Percentiles rank a stretch among this genome's conserved stretches.
Conservation (phyloP, 2,888 invertebrate species). For the Parelbella ahira region DNA sequence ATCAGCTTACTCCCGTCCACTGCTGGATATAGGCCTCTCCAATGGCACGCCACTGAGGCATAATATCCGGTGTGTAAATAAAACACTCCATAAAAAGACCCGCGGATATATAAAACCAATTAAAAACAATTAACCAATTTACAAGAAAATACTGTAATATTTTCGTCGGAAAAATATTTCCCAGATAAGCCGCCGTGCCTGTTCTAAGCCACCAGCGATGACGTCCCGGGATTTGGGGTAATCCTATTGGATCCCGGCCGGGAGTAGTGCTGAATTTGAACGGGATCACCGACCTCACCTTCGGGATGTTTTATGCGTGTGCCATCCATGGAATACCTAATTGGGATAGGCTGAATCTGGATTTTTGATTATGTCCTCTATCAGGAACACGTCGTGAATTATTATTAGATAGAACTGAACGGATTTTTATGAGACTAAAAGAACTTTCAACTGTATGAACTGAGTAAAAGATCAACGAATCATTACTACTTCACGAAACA, state of each 20-base stretch:
- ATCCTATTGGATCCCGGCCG: slow-evolving; percentile 33
- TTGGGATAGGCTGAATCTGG: slow-evolving; percentile 18
- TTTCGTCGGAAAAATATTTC: slow-evolving; percentile 48
- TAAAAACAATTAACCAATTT: no score
- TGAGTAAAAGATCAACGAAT: no score
- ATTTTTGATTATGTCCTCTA: slow-evolving; percentile 4
- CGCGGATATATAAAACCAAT: no score
- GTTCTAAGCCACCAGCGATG: slow-evolving; percentile 54
- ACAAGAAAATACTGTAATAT: slow-evolving; percentile 38
- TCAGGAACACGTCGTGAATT: neutral
- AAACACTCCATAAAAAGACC: no score
- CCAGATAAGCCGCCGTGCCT: slow-evolving; percentile 42
- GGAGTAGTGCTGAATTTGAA: slow-evolving; percentile 35
- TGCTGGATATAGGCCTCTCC: no score
- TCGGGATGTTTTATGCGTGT: slow-evolving; percentile 35
- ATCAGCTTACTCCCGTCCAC: no score
- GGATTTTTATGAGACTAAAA: slow-evolving; percentile 1
- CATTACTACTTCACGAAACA: no score
- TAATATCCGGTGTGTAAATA: no score
- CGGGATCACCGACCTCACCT: slow-evolving; percentile 34
- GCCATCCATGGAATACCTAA: slow-evolving; percentile 33
- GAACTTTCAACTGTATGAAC: no score
- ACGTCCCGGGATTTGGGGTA: slow-evolving; percentile 40
- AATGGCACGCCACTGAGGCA: no score
- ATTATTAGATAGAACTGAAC: slow-evolving; percentile 1